Base-by-base conservation (phyloP, 2,113 vertebrate species). In the Trogon surrucura region DNA sequence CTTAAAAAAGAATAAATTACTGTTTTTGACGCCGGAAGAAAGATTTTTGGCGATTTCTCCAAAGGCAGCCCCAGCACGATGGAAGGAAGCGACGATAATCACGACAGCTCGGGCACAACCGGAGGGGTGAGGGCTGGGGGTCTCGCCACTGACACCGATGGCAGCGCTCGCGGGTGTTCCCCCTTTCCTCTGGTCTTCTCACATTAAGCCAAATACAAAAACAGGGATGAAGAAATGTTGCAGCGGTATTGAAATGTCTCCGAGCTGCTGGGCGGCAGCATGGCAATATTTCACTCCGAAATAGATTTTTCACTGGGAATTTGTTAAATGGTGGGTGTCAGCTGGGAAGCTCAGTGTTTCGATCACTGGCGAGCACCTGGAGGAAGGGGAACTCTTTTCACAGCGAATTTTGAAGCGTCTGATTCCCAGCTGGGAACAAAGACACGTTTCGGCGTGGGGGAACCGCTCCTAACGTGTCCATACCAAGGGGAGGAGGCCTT, bases 241-340 rank as follows among this genome's bases (percentile, higher is more conserved):
- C 47, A 53, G 67, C 41, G 25, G 60, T 17, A 50, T 47, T 41
- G 78, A 83, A 89, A 60, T 2, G 29, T 65, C 72, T 17, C n/a
- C 8, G 48, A 3, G 4, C n/a, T 22, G 64, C 86, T 22, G 69
- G 65, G 10, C 48, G 21, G 56, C 1, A 0, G 27, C 0, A 0
- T 3, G 30, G 80, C 48, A 18, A 38, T 84, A 22, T 81, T 91
- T 89, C 87, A 84, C 58, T 56, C 71, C 5, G 3, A 62, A 87
- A 74, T 5, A 74, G 92, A 78, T 73, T 78, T 87, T 81, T 93
- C 92, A 50, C 81, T 81, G 7, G 64, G 19, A 78, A 48, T 74
- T 81, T 94, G 88, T 73, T 86, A 93, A 60, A 81, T 36, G 64
- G 60, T 57, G 78, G 78, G 38, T 91, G 89, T 87, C 84, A 89